Evolutionary conservation across 2,888 invertebrate genomes (phyloP).

Genomic region (Loripinus fragilis): DNA sequence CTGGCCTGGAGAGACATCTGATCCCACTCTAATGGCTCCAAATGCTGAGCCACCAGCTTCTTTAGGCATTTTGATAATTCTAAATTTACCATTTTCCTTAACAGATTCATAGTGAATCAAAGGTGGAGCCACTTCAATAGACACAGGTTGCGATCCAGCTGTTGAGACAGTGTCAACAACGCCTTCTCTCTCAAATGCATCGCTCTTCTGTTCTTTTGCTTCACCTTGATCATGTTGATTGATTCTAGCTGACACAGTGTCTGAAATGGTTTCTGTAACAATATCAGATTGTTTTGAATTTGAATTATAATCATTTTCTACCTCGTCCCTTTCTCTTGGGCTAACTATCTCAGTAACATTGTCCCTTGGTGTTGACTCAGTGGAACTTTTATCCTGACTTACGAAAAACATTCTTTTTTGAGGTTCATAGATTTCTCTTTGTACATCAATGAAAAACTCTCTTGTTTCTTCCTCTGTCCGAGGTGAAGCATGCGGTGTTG

Average conservation of each 20-base stretch:
- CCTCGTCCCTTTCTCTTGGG: slow-evolving; percentile 16
- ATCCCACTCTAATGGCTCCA: slow-evolving; percentile 42
- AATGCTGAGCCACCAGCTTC: slow-evolving; percentile 39
- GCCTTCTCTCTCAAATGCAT: slow-evolving; percentile 4
- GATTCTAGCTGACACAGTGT: neutral
- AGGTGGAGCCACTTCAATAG: slow-evolving; percentile 43
- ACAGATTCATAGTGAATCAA: slow-evolving; percentile 54
- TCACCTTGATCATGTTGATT: neutral
- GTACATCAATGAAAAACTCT: slow-evolving; percentile 42
- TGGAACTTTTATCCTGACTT: slow-evolving; percentile 47
- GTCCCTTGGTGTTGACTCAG: slow-evolving; percentile 52
- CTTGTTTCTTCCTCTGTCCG: slow-evolving; percentile 23
- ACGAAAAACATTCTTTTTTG: slow-evolving; percentile 50
- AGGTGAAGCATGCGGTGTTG: slow-evolving; percentile 50
- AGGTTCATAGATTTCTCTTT: slow-evolving; percentile 57
- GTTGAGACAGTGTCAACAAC: neutral
- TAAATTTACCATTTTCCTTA: slow-evolving; percentile 58
- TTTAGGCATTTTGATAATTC: slow-evolving; percentile 53
- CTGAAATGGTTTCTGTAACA: neutral
- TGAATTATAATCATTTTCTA: neutral
- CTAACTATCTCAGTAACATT: neutral
- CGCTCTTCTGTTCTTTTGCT: neutral
- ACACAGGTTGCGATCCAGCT: neutral
- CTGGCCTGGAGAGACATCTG: slow-evolving; percentile 26
- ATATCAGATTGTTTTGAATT: neutral